phyloP scores from a whole-genome alignment of 37 sponge, comb jelly and placozoan genomes.

The Agelas oroides region DNA sequence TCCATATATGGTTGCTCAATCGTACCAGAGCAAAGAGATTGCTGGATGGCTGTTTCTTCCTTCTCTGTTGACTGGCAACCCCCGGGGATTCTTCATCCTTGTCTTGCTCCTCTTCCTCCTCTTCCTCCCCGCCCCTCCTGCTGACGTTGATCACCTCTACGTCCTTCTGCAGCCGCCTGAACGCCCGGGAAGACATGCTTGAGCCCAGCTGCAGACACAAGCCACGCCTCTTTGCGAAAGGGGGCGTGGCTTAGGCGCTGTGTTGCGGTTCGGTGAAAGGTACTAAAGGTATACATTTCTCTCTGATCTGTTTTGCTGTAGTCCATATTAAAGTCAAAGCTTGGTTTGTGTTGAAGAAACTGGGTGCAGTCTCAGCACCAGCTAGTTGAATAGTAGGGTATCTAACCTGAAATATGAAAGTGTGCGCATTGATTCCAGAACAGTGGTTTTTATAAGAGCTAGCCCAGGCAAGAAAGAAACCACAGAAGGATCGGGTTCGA shows the following conservation, averaged over 20 bases:
- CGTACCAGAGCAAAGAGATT: conserved; percentile 64
- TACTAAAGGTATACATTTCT: neutral
- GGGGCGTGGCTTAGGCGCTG: too few species aligned
- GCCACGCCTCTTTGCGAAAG: too few species aligned
- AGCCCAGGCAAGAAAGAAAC: too few species aligned
- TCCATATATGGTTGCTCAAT: neutral
- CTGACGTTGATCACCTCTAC: conserved; percentile 40
- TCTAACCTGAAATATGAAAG: too few species aligned
- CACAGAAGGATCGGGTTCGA: too few species aligned
- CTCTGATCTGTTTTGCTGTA: neutral
- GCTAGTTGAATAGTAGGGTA: too few species aligned
- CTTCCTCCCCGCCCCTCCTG: neutral
- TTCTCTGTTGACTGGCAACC: neutral
- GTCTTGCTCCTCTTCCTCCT: conserved; percentile 55
- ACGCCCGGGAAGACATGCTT: conserved; percentile 81
- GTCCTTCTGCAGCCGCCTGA: conserved; percentile 58
- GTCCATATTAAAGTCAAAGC: neutral
- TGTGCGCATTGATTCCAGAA: too few species aligned
- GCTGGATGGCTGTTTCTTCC: neutral
- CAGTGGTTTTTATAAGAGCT: too few species aligned
- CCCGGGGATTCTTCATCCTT: conserved; percentile 3
- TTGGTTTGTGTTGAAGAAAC: neutral
- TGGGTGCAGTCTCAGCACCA: too few species aligned
- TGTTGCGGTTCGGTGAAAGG: too few species aligned
- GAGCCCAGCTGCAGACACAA: neutral